Base-by-base conservation (phyloP, 2,888 invertebrate genomes). In the Sarcophaga rosellei region DNA sequence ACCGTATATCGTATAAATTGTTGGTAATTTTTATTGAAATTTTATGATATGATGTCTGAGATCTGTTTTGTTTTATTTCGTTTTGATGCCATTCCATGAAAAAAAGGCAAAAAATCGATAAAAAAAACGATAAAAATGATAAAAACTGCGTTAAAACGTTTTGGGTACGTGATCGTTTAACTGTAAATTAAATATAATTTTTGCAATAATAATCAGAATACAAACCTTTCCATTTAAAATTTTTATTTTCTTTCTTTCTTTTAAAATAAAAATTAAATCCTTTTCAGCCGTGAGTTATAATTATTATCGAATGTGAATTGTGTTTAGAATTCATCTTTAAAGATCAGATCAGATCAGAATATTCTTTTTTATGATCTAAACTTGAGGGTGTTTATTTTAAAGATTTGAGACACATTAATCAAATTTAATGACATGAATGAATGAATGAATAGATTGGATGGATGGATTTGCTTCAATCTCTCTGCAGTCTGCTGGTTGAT, bases 181-280 rank as follows among this genome's bases (percentile, higher is more conserved):
- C 91, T 91, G 91, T 91, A 91, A 91, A 92, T 91, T 91, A 91
- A 92, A 92, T 91, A 91, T 91, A 91, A 91, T 91, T 91, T 91
- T 91, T 90, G 61, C 66, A 53, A 89, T 90, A 91, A 91, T 92
- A 91, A 92, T 90, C 90, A 91, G 90, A 92, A 90, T 90, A 91
- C 90, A 91, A 90, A 90, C 88, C 90, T 90, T 83, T 72, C 81
- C 59, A 70, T 78, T 74, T 44, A 69, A 21, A 11, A 17, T 88
- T 78, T 68, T 81, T 84, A 72, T 65, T 68, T 15, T 80, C 82
- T 63, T 73, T 2, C 35, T 35, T 6, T 17, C 21, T 6, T 74
- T 44, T 76, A 17, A n/a, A n/a, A n/a, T n/a, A n/a, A 17, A 53
- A 78, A 75, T 76, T 20, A 80, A 77, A 75, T 70, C n/a, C 78